phyloP scores from a whole-genome alignment of 2,113 vertebrate genomes.

The Astur gentilis region DNA sequence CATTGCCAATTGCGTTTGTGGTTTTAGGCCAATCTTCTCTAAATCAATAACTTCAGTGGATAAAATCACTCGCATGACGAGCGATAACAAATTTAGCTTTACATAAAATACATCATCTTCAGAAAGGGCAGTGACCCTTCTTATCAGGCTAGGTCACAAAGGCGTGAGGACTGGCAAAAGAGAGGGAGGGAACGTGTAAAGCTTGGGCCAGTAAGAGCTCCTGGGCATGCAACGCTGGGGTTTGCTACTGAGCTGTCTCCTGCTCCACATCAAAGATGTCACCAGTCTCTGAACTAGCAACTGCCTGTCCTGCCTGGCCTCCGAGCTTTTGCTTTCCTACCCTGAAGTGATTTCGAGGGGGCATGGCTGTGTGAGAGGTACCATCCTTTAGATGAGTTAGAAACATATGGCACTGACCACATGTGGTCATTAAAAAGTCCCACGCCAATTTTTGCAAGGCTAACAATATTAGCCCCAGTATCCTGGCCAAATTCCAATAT shows the following conservation, averaged over 20 bases:
- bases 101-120: neutral
- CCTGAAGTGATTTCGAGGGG: constrained; percentile 1
- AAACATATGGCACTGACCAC: constrained; percentile 60
- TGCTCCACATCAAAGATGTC: neutral
- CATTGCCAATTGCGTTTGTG: neutral
- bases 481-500: constrained; percentile 66
- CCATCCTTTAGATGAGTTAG: neutral
- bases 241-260: neutral
- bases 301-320: neutral
- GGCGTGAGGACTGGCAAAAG: neutral
- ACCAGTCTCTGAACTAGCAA: neutral
- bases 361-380: neutral
- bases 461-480: constrained; percentile 65
- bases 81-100: neutral
- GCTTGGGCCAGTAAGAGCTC: neutral
- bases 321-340: neutral
- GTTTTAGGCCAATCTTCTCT: neutral
- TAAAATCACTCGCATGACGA: rapidly evolving
- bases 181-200: neutral
- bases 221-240: neutral
- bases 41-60: neutral
- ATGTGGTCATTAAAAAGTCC: constrained; percentile 59
- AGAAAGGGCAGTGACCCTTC: neutral
- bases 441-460: constrained; percentile 61
- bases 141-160: neutral